phyloP scores from a whole-genome alignment of 2,113 vertebrate genomes.

The Tragelaphus scriptus region DNA sequence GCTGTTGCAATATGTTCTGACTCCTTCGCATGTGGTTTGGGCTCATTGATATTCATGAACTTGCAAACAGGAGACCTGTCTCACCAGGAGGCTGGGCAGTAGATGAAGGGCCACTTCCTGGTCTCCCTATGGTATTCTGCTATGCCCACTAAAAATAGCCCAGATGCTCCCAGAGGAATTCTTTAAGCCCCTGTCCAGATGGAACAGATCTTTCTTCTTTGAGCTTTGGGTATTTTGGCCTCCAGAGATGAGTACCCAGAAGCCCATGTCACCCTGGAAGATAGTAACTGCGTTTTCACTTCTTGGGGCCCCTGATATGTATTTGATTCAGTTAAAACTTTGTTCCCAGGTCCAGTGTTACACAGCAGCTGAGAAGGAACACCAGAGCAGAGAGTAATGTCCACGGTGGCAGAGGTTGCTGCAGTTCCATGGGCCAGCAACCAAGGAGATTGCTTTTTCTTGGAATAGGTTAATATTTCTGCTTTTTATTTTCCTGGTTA shows the following conservation, averaged over 20 bases:
- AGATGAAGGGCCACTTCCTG: neutral
- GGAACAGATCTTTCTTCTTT: neutral
- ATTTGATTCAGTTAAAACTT: neutral
- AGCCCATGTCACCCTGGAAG: neutral
- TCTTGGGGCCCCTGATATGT: neutral
- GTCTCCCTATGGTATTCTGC: neutral
- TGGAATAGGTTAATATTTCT: conserved; percentile 14
- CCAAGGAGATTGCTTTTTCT: neutral
- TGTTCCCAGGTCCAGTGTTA: neutral
- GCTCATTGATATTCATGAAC: neutral
- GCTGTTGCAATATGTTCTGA: neutral
- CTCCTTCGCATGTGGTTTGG: neutral
- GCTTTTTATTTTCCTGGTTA: neutral
- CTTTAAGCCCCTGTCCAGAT: neutral
- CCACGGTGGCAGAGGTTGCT: neutral
- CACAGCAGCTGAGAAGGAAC: neutral
- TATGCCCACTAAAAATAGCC: neutral
- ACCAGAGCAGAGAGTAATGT: neutral
- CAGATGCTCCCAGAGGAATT: neutral
- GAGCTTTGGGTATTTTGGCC: neutral
- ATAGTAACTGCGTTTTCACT: neutral
- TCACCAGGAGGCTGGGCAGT: neutral
- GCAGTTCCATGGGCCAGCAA: neutral
- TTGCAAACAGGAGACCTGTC: neutral
- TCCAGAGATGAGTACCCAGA: neutral